phyloP scores from a whole-genome alignment of 2,797 vertebrate genomes.

The Buphagus erythrorhynchus region DNA sequence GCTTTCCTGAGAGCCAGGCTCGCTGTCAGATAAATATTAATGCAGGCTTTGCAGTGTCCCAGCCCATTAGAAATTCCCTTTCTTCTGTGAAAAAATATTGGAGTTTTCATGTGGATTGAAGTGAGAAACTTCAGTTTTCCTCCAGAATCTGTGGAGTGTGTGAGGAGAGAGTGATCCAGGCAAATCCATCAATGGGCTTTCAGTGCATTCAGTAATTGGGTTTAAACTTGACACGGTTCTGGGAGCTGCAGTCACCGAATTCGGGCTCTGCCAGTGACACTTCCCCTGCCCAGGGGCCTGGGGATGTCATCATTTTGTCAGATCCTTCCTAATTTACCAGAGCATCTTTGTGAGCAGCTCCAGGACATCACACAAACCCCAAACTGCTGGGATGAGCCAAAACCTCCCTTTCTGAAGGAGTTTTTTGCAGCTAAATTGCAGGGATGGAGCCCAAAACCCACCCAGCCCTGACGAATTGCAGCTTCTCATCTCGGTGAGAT shows the following conservation, averaged over 20 bases:
- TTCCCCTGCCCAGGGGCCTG: neutral
- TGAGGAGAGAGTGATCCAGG: neutral
- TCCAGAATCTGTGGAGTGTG: neutral
- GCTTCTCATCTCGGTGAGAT: neutral
- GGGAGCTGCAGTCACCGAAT: neutral
- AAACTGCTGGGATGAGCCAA: neutral
- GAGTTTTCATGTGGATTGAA: neutral
- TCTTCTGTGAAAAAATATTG: neutral
- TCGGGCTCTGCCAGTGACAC: neutral
- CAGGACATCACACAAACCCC: neutral
- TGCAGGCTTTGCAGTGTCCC: neutral
- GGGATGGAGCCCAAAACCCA: fast-evolving
- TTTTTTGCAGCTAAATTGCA: neutral
- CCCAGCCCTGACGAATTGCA: neutral
- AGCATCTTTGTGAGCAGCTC: neutral
- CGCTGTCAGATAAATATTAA: neutral
- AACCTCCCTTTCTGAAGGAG: neutral
- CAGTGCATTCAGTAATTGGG: fast-evolving
- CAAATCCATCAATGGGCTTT: neutral
- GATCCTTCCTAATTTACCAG: fast-evolving
- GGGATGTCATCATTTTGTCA: fast-evolving
- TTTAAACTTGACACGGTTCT: fast-evolving
- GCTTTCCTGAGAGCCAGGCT: neutral
- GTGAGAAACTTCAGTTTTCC: neutral
- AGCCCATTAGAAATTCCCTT: constrained; percentile 30